Percentiles rank a stretch among this genome's conserved stretches.
Conservation (phyloP, 2,797 vertebrate species). For the Cheirogaleus major region DNA sequence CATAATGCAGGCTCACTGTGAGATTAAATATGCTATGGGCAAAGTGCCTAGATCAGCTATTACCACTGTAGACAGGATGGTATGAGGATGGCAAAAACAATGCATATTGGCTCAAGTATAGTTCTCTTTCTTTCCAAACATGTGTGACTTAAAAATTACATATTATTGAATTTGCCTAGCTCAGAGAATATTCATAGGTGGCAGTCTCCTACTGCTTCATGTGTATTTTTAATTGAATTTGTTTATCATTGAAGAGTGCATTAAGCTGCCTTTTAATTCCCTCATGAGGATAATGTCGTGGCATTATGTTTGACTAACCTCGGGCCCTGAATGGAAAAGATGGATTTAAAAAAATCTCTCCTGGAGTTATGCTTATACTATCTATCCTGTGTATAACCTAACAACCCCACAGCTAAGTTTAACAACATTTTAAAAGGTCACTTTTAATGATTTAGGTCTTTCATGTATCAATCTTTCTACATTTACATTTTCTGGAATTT, state of each 20-base stretch:
- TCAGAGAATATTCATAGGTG: not conserved
- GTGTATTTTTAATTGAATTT: constrained; percentile 64
- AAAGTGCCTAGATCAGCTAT: not conserved
- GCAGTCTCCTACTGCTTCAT: constrained; percentile 9
- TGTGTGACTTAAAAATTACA: not conserved
- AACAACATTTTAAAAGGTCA: constrained; percentile 59
- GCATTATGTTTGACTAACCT: constrained; percentile 34
- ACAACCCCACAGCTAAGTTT: constrained; percentile 8
- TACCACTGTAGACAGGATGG: not conserved
- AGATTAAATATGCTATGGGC: not conserved
- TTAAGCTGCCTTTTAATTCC: constrained; percentile 50
- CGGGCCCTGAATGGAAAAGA: not conserved
- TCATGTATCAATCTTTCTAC: constrained; percentile 12
- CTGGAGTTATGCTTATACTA: constrained; percentile 3
- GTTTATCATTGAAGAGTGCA: constrained; percentile 30
- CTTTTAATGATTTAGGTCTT: constrained; percentile 58
- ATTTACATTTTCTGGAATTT: constrained; percentile 60
- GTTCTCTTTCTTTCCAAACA: not conserved
- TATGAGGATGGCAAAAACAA: not conserved
- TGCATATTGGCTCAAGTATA: not conserved
- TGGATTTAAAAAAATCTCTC: not conserved
- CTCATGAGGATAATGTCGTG: constrained; percentile 3
- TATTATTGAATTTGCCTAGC: constrained; percentile 11
- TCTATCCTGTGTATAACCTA: not conserved
- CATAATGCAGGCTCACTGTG: not conserved